phyloP scores from a whole-genome alignment of 2,797 vertebrate species.

The Siniperca obscura region DNA sequence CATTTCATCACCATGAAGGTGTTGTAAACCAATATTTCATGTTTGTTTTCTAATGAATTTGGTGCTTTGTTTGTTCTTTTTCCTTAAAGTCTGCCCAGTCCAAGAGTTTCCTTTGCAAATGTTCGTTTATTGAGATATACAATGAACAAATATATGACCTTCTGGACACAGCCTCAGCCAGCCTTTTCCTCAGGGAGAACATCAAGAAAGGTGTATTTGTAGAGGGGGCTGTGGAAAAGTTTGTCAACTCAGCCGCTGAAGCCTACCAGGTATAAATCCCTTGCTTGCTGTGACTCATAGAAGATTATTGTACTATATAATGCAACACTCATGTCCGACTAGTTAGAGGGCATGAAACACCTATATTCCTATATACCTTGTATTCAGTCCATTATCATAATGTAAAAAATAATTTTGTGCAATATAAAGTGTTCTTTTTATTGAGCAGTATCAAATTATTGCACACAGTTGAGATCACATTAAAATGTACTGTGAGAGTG shows the following conservation, averaged over 20 bases:
- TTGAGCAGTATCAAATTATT: neutral
- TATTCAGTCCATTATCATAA: neutral
- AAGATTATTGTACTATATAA: neutral
- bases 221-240: slow-evolving; percentile 95
- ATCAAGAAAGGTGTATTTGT: slow-evolving; percentile 98
- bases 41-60: slow-evolving; percentile 11
- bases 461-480: neutral
- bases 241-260: slow-evolving; percentile 92
- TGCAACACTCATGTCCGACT: neutral
- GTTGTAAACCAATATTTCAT: neutral
- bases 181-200: slow-evolving; percentile 93
- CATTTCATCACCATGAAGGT: neutral
- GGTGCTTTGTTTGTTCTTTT: slow-evolving; percentile 15
- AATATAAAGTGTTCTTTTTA: neutral
- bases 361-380: neutral
- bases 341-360: neutral
- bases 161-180: slow-evolving; percentile 93
- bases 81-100: slow-evolving; percentile 84
- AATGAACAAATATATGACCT: slow-evolving; percentile 98
- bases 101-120: slow-evolving; percentile 97
- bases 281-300: neutral
- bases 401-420: neutral
- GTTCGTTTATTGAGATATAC: slow-evolving; percentile 98
- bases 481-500: neutral
- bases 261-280: slow-evolving; percentile 90